A percentile compares a stretch with the other conserved stretches of the same genome.
phyloP scores from a whole-genome alignment of 35 echinoderm and acorn worm genomes.

The Chiridota heheva region DNA sequence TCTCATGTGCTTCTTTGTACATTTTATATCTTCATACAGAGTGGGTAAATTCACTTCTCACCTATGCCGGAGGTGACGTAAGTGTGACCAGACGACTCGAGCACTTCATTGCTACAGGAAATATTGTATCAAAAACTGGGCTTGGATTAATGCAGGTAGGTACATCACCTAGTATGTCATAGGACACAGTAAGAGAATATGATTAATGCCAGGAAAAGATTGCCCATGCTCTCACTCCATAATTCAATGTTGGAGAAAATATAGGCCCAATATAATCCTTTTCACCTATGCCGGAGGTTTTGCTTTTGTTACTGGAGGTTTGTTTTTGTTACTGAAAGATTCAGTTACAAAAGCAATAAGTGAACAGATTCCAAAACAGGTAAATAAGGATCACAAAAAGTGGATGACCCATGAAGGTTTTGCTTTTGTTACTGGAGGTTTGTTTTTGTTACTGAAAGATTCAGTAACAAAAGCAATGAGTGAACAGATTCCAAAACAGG shows the following conservation, averaged over 20 bases:
- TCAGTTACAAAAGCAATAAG: no score
- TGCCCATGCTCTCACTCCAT: background rate
- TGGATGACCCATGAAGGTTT: no score
- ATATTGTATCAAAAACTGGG: conserved; percentile 82
- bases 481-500: no score
- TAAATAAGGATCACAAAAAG: no score
- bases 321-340: no score
- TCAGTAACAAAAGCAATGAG: no score
- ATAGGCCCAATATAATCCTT: background rate
- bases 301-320: no score
- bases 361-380: no score
- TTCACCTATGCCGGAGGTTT: no score
- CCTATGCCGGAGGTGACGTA: conserved; percentile 10
- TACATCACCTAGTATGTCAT: background rate
- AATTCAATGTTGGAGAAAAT: background rate
- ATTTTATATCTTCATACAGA: background rate
- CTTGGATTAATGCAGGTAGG: conserved; percentile 96
- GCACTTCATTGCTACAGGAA: conserved; percentile 91
- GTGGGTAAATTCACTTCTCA: conserved; percentile 22
- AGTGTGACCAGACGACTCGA: conserved; percentile 77
- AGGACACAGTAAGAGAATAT: no score
- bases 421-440: no score
- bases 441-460: no score
- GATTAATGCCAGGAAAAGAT: background rate
- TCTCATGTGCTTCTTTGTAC: background rate